phyloP scores from a whole-genome alignment of 2,888 invertebrate species.

The Andrena dorsata region DNA sequence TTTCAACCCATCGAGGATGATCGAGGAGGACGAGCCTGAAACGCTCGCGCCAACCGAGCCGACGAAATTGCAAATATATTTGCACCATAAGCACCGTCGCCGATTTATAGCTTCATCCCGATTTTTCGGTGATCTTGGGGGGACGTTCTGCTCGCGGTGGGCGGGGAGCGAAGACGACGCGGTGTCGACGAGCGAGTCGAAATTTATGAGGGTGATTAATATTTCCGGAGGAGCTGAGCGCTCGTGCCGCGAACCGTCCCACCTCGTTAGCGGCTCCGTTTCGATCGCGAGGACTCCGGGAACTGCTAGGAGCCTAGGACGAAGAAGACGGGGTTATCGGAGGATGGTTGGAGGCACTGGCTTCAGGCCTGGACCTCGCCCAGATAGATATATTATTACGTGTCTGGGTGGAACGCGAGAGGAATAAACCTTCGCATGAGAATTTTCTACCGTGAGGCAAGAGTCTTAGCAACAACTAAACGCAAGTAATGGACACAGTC shows the following conservation, averaged over 20 bases:
- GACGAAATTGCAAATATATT: conserved; percentile 67
- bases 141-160: conserved; percentile 41
- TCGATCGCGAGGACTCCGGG: conserved; percentile 15
- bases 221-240: conserved; percentile 42
- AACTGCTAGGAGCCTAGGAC: background rate
- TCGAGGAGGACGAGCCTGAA: background rate
- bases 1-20: background rate
- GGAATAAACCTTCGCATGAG: too few relatives aligned
- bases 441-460: too few relatives aligned
- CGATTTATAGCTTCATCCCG: conserved; percentile 65
- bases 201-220: conserved; percentile 73
- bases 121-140: conserved; percentile 57
- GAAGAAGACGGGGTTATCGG: background rate
- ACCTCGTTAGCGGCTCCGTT: conserved; percentile 42
- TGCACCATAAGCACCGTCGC: conserved; percentile 27
- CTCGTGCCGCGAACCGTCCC: conserved; percentile 27
- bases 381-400: background rate
- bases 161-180: conserved; percentile 1
- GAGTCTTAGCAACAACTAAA: too few relatives aligned
- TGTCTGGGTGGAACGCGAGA: too few relatives aligned
- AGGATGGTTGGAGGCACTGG: background rate
- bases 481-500: too few relatives aligned
- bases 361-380: background rate
- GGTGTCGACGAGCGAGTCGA: conserved; percentile 49
- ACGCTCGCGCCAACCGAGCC: conserved; percentile 35